Conservation (phyloP, 2,888 invertebrate species). For the Drosophila macrospina region DNA sequence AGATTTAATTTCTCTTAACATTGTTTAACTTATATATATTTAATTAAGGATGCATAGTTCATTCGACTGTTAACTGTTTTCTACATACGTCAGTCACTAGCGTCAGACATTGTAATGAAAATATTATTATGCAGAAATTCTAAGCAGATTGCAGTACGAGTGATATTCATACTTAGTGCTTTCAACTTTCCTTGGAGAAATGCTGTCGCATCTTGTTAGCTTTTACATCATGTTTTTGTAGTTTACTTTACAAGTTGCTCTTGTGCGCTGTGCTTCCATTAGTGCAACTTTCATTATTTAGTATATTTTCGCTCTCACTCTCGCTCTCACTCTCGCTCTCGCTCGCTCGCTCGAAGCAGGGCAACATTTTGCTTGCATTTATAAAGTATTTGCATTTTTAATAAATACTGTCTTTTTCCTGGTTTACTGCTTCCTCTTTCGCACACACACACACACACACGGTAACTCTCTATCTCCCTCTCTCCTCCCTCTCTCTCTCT, state of each 20-base stretch:
- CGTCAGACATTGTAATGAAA: not conserved
- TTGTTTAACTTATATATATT: no score
- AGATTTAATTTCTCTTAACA: no score
- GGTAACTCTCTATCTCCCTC: not conserved
- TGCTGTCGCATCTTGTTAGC: conserved; percentile 8
- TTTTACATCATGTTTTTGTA: conserved; percentile 13
- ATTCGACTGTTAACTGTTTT: not conserved
- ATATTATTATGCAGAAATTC: not conserved
- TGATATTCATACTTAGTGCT: not conserved
- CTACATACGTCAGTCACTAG: not conserved
- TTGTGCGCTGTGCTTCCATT: conserved; percentile 33
- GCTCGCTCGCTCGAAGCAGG: conserved; percentile 18
- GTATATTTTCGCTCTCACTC: not conserved
- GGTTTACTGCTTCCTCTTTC: conserved; percentile 4
- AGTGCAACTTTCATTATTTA: conserved; percentile 42
- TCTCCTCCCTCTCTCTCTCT: not conserved
- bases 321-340: not conserved
- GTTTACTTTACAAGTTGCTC: conserved; percentile 11
- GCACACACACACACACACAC: not conserved
- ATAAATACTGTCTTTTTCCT: conserved; percentile 48
- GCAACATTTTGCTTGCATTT: conserved; percentile 69
- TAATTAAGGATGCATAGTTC: not conserved
- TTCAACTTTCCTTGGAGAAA: conserved; percentile 10
- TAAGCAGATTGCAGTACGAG: not conserved
- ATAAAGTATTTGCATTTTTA: conserved; percentile 70